phyloP scores from a whole-genome alignment of 2,113 vertebrate genomes.

The Lampris megalopsis region DNA sequence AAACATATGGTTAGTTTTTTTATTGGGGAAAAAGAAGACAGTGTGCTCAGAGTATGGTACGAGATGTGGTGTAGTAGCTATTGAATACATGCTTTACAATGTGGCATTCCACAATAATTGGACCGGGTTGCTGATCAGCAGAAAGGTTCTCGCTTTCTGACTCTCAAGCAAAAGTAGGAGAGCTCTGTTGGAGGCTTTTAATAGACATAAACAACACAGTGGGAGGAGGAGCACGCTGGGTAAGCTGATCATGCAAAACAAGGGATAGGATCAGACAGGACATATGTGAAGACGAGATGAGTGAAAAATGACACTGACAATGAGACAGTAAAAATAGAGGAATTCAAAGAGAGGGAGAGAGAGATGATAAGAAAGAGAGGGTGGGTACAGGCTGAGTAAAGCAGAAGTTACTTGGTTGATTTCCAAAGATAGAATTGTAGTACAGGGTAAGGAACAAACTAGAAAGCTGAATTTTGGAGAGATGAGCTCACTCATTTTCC shows the following conservation, averaged over 20 bases:
- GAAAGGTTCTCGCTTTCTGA: constrained; percentile 12
- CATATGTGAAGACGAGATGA: constrained; percentile 17
- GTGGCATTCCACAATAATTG: constrained; percentile 68
- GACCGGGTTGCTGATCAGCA: constrained; percentile 58
- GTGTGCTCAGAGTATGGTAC: constrained; percentile 37
- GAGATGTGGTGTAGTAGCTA: constrained; percentile 25
- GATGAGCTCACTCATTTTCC: constrained; percentile 67
- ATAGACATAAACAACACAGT: constrained; percentile 24
- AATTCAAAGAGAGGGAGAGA: neutral
- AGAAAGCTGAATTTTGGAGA: constrained; percentile 43
- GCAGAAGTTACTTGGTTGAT: constrained; percentile 61
- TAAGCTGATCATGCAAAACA: constrained; percentile 32
- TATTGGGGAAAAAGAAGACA: constrained; percentile 53
- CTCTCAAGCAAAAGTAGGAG: neutral
- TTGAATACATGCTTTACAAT: constrained; percentile 65
- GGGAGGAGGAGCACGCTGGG: constrained; percentile 20
- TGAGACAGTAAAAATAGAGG: neutral
- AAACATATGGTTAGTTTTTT: constrained; percentile 40
- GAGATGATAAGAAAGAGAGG: constrained; percentile 43
- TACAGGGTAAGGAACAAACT: constrained; percentile 59
- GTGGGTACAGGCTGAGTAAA: too few relatives aligned
- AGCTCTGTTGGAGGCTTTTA: constrained; percentile 13
- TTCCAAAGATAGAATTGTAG: constrained; percentile 70
- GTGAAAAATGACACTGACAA: constrained; percentile 7
- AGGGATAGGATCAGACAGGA: constrained; percentile 19